Evolutionary conservation across 1,140 invertebrate genomes (phyloP).

Genomic region (Holotrichia oblita): DNA sequence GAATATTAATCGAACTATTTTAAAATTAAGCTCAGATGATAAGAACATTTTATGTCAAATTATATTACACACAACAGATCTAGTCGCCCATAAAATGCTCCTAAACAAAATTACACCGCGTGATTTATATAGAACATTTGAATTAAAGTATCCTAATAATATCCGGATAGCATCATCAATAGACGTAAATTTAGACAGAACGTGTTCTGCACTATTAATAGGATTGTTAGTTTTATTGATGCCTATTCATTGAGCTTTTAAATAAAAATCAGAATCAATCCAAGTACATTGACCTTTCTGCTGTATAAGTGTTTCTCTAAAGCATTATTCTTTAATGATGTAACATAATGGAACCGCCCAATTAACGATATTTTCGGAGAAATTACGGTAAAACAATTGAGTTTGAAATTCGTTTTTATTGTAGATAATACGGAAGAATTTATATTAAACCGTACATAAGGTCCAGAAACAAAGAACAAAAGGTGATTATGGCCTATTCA

Average conservation of each 20-base stretch:
- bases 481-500: not conserved
- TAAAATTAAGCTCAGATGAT: no score
- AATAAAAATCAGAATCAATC: not conserved
- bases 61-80: not conserved
- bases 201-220: not conserved
- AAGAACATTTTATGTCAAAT: no score
- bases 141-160: not conserved
- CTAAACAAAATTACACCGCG: not conserved
- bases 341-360: no score
- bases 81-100: not conserved
- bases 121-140: no score
- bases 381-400: not conserved
- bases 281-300: not conserved
- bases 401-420: not conserved
- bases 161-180: not conserved
- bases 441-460: not conserved
- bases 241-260: not conserved
- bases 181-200: not conserved
- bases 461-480: not conserved
- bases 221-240: conserved; percentile 6
- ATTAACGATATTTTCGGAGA: no score
- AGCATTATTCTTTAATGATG: no score
- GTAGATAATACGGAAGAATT: not conserved
- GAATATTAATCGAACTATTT: no score
- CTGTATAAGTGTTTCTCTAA: not conserved